Evolutionary conservation across 2,113 vertebrate genomes (phyloP).

Genomic region (Erpornis zantholeuca): DNA sequence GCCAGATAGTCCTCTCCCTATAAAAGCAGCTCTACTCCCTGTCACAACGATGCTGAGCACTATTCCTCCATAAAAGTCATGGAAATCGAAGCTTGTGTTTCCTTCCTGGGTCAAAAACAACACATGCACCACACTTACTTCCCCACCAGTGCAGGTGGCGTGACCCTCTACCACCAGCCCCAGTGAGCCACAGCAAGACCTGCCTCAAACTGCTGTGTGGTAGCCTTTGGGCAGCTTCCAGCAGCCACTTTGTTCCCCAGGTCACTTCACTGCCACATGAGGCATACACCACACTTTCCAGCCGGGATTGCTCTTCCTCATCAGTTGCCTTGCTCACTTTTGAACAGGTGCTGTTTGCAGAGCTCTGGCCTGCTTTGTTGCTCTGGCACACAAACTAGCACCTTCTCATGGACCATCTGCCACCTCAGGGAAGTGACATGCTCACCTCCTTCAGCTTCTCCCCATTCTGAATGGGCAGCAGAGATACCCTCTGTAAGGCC

Average conservation of each 20-base stretch:
- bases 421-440: not conserved
- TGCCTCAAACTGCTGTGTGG: not conserved
- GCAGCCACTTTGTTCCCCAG: not conserved
- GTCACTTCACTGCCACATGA: rapidly evolving
- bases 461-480: not conserved
- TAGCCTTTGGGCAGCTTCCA: not conserved
- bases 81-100: not conserved
- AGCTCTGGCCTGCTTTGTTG: not conserved
- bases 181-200: not conserved
- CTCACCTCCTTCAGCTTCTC: not conserved
- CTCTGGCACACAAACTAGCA: not conserved
- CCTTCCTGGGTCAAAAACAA: not conserved
- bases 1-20: not conserved
- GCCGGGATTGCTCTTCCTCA: not conserved
- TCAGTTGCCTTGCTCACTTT: not conserved
- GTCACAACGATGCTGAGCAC: not conserved
- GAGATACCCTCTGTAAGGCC: not conserved
- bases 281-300: not conserved
- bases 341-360: not conserved
- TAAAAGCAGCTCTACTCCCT: not conserved
- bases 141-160: rapidly evolving
- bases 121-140: rapidly evolving
- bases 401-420: not conserved
- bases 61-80: not conserved
- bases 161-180: no score